A percentile compares a stretch with the other conserved stretches of the same genome.
Conservation (phyloP, 2,888 invertebrate genomes). For the Drosophila fulvimacula region DNA sequence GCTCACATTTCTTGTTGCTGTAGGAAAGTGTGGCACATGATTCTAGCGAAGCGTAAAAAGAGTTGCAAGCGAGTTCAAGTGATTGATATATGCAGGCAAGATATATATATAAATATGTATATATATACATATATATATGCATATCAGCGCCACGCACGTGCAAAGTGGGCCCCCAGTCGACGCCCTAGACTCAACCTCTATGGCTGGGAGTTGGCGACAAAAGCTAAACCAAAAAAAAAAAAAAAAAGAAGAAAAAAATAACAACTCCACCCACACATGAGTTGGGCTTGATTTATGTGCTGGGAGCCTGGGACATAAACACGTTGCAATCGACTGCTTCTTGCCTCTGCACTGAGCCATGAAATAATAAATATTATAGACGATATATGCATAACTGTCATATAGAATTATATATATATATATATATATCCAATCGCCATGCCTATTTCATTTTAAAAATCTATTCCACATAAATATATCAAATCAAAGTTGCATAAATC, state of each 20-base stretch:
- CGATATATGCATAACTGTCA: conserved; percentile 12
- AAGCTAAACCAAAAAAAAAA: conserved; percentile 9
- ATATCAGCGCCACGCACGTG: conserved; percentile 58
- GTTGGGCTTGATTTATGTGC: conserved; percentile 58
- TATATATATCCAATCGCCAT: conserved; percentile 2
- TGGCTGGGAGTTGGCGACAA: conserved; percentile 9
- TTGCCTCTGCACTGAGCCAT: conserved; percentile 24
- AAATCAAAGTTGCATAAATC: conserved; percentile 64
- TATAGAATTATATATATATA: conserved; percentile 11
- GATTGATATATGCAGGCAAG: conserved; percentile 57
- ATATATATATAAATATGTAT: neutral
- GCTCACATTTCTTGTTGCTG: conserved; percentile 42
- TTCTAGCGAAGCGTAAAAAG: conserved; percentile 37
- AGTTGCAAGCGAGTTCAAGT: conserved; percentile 51
- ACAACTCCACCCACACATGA: conserved; percentile 35
- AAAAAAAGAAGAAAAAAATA: neutral
- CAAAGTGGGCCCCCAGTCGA: conserved; percentile 45
- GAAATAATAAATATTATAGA: conserved; percentile 34
- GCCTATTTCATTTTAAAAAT: conserved; percentile 4
- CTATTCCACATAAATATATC: conserved; percentile 27
- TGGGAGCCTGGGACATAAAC: conserved; percentile 55
- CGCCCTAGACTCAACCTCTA: conserved; percentile 4
- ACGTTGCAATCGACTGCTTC: conserved; percentile 39
- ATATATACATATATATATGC: neutral
- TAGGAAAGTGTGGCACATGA: conserved; percentile 59